Evolutionary conservation across 2,113 vertebrate genomes (phyloP).

Genomic region (Corvus moneduloides): DNA sequence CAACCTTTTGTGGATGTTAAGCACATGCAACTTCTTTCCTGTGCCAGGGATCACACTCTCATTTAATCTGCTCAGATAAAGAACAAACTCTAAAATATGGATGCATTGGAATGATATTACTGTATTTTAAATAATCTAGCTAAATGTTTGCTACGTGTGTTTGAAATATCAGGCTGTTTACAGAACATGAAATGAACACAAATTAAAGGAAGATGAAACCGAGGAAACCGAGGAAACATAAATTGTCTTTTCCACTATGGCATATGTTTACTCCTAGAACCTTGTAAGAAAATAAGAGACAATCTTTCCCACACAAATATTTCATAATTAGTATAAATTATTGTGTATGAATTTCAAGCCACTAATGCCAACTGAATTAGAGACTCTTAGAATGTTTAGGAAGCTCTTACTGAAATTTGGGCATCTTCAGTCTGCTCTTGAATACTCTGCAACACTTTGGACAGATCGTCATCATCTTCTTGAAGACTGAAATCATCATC

Average conservation of each 20-base stretch:
- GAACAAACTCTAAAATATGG: neutral
- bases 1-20: neutral
- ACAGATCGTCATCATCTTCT: conserved; percentile 82
- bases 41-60: neutral
- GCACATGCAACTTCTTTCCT: neutral
- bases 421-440: conserved; percentile 63
- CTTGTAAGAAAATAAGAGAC: neutral
- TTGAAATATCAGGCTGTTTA: neutral
- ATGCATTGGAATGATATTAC: neutral
- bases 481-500: conserved; percentile 74
- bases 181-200: neutral
- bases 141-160: neutral
- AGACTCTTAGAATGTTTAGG: neutral
- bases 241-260: neutral
- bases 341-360: neutral
- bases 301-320: neutral
- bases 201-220: neutral
- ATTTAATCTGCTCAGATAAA: neutral
- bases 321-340: neutral
- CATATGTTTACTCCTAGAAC: neutral
- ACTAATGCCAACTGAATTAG: neutral
- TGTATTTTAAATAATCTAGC: neutral
- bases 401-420: conserved; percentile 57
- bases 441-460: conserved; percentile 70
- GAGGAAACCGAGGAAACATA: neutral